Evolutionary conservation across 2,113 vertebrate genomes (phyloP), one percentile per base, ranked within the genome.

Genomic region (Promerops cafer): DNA sequence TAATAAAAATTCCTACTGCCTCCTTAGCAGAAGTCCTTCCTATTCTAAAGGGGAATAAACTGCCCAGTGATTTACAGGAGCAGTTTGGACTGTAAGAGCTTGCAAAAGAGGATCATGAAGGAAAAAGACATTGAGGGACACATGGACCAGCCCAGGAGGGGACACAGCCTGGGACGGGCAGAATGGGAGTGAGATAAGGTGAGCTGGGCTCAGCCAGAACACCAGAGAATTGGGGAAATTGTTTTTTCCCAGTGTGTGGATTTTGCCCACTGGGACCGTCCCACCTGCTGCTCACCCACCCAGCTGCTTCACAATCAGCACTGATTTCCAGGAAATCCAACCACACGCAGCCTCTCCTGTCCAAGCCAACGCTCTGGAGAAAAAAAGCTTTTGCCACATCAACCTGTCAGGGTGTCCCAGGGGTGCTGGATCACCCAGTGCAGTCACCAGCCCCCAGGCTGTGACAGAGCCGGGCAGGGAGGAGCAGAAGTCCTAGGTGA

Each of bases 201-300:
- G 20, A 57, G 54, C 31, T 2, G 1, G 35, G 59, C 54, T 56
- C 22, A 33, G 24, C 5, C n/a, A 65, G 11, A 24, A 31, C 17
- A 50, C 10, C 40, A 21, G 27, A 47, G 24, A 59, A 59, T 2
- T 61, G 70, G 26, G 47, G 35, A 40, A 76, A 53, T 1, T 35
- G 9, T 0, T 13, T 57, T 40, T n/a, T 31, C 20, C 31, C 13
- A 2, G 0, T 0, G 4, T 4, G 14, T 14, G 23, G 35, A 44
- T 14, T n/a, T n/a, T n/a, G 26, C 9, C 33, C 59, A 52, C 14
- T 22, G 3, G 60, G 37, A 68, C 53, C 2, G 1, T 35, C 45
- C 59, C 4, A 2, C 35, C 53, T 42, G 30, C 80, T 26, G 56
- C 42, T 71, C 65, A 28, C 23, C 52, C 50, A 6, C 33, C 16